Evolutionary conservation across 2,797 vertebrate species (phyloP).

Genomic region (Aotus griseimembra): DNA sequence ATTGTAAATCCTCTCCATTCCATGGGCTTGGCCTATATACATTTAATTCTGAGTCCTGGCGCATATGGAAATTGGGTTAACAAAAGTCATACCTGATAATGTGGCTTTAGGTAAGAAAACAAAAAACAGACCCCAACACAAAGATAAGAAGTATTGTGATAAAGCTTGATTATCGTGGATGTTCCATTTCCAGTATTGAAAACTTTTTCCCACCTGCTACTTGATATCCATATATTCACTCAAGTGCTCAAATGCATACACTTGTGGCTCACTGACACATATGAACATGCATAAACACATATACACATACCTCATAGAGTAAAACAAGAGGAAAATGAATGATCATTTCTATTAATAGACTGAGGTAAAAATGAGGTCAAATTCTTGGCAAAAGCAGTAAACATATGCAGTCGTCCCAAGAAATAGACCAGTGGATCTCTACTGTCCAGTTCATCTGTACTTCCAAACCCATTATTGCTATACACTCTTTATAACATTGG

Average conservation of each 20-base stretch:
- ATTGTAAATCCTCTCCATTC: neutral
- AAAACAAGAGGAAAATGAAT: neutral
- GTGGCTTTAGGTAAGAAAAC: neutral
- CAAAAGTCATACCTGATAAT: neutral
- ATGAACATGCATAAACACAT: accelerated
- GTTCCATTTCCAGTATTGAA: neutral
- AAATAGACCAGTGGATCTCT: neutral
- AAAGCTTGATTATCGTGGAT: neutral
- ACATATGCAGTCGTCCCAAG: neutral
- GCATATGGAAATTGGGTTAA: neutral
- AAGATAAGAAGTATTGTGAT: neutral
- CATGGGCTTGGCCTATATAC: neutral
- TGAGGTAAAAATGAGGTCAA: neutral
- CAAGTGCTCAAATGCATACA: neutral
- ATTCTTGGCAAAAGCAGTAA: neutral
- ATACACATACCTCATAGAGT: neutral
- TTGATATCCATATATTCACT: neutral
- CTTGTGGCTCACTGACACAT: neutral
- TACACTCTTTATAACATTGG: neutral
- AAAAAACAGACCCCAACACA: neutral
- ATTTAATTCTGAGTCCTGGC: neutral
- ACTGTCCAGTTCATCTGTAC: neutral
- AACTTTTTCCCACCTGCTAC: neutral
- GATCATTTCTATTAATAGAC: neutral
- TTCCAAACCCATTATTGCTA: neutral